phyloP scores from a whole-genome alignment of 1,140 invertebrate species.

The Megalopta genalis region DNA sequence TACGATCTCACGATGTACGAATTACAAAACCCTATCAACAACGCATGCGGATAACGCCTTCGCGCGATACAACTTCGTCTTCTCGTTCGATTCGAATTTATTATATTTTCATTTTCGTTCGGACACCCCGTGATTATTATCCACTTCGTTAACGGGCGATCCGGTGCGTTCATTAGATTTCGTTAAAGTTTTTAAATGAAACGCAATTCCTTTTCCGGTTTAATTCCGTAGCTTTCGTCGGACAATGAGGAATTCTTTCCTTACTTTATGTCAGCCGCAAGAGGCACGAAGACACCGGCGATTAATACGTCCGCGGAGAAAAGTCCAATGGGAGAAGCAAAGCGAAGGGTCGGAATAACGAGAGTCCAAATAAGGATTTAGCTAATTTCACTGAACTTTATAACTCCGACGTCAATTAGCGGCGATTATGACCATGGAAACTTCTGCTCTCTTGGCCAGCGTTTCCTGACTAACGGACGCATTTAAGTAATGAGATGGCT shows the following conservation, averaged over 20 bases:
- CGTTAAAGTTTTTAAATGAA: neutral
- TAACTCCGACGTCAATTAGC: slow-evolving; percentile 76
- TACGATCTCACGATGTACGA: neutral
- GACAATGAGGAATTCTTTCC: slow-evolving; percentile 22
- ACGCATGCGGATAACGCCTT: too few species aligned
- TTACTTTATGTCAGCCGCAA: slow-evolving; percentile 16
- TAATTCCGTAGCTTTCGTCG: neutral
- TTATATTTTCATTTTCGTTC: neutral
- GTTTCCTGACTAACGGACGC: slow-evolving; percentile 70
- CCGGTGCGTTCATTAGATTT: neutral
- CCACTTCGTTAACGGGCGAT: neutral
- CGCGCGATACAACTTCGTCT: neutral
- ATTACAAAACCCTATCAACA: neutral
- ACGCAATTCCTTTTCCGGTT: slow-evolving; percentile 12
- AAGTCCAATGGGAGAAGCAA: slow-evolving; percentile 29
- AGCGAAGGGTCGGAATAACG: slow-evolving; percentile 56
- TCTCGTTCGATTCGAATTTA: neutral
- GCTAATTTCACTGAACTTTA: slow-evolving; percentile 77
- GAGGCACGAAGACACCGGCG: slow-evolving; percentile 44
- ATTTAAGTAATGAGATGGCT: slow-evolving; percentile 76
- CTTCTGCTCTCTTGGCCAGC: slow-evolving; percentile 69
- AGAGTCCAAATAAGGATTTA: slow-evolving; percentile 73
- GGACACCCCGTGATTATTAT: neutral
- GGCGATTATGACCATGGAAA: slow-evolving; percentile 77
- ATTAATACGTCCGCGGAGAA: slow-evolving; percentile 56